These are phyloP conservation scores for Polydrusus cervinus DNA, from an alignment of 2,888 invertebrate genomes.

Conservation along the genomic window DNA sequence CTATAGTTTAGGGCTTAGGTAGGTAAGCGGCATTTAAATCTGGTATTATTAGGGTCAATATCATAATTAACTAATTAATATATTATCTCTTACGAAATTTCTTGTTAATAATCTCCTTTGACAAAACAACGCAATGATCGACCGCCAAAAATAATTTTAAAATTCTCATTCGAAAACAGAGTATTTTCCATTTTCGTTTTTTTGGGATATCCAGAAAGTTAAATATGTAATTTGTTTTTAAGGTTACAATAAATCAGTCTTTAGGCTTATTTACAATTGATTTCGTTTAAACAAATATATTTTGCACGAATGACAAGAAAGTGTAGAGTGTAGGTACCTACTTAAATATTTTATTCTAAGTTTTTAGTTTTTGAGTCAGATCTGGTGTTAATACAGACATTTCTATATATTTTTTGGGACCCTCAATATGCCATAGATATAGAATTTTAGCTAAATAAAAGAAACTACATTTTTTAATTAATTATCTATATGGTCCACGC, in stretches of 20 bases:
- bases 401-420: background rate
- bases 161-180: too few species aligned
- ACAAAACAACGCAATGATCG: too few species aligned
- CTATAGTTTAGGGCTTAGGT: background rate
- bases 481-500: slow-evolving; percentile 33
- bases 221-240: slow-evolving; percentile 42
- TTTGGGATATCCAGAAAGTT: background rate
- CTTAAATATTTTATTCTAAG: too few species aligned
- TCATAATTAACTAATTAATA: background rate
- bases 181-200: too few species aligned
- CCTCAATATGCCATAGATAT: background rate
- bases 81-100: background rate
- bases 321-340: too few species aligned
- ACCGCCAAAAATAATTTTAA: too few species aligned
- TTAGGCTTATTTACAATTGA: slow-evolving; percentile 56
- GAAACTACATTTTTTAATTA: background rate
- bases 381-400: slow-evolving; percentile 52
- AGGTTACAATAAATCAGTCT: slow-evolving; percentile 59
- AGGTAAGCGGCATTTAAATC: too few species aligned
- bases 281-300: slow-evolving; percentile 18
- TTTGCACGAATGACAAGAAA: slow-evolving; percentile 32
- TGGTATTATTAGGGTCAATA: too few species aligned
- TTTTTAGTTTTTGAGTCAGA: too few species aligned
- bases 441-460: background rate
- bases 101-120: too few species aligned